These are phyloP conservation scores for Tragelaphus imberbis DNA, from an alignment of 2,113 vertebrate genomes.

Conservation along the genomic window DNA sequence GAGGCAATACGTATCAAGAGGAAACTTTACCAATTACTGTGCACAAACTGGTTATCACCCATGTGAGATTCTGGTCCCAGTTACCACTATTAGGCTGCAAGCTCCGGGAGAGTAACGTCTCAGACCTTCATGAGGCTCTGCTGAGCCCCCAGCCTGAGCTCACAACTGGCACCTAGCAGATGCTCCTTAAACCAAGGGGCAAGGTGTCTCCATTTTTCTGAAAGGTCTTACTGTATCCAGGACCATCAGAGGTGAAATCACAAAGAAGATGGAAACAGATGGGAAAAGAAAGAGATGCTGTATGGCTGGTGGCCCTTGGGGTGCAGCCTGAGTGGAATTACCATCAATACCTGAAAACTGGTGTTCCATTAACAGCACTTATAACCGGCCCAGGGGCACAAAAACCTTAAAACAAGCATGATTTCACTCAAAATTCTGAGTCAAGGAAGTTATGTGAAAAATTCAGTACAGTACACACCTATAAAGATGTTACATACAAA, in stretches of 20 bases:
- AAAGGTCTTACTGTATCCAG: not conserved
- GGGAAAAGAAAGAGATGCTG: not conserved
- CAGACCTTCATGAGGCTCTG: not conserved
- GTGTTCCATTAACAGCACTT: not conserved
- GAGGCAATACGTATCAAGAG: not conserved
- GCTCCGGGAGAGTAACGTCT: not conserved
- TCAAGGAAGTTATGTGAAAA: not conserved
- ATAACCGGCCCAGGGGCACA: not conserved
- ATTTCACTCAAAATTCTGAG: not conserved
- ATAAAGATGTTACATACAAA: not conserved
- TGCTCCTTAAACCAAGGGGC: not conserved
- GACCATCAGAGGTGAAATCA: not conserved
- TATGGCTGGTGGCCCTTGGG: not conserved
- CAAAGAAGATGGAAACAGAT: not conserved
- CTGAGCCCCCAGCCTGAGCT: not conserved
- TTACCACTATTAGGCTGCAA: not conserved
- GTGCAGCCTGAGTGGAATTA: not conserved
- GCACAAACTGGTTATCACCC: not conserved
- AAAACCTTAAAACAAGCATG: not conserved
- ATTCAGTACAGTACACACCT: not conserved
- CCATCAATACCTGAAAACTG: not conserved
- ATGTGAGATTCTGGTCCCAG: not conserved
- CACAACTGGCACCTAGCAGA: not conserved
- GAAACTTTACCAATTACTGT: not conserved
- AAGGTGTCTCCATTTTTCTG: not conserved